These are phyloP conservation scores for Coluber constrictor DNA, from an alignment of 2,797 vertebrate species.

Conservation along the genomic window DNA sequence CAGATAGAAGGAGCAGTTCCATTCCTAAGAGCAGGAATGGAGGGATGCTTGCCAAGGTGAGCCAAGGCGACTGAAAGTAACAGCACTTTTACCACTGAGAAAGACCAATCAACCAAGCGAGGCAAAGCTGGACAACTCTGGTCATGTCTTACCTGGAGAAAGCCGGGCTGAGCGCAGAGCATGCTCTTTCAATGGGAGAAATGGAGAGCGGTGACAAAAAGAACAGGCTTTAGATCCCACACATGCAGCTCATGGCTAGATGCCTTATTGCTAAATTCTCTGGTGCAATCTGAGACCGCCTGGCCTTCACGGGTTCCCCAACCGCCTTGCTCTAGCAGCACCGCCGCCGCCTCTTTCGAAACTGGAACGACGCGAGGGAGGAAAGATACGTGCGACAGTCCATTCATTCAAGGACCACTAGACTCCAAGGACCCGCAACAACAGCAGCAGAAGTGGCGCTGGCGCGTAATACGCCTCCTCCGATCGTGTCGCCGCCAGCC, in stretches of 20 bases:
- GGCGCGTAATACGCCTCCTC: slow-evolving; percentile 34
- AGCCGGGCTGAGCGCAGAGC: slow-evolving; percentile 72
- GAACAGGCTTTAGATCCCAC: slow-evolving; percentile 58
- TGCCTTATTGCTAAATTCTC: not conserved
- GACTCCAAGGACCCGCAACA: slow-evolving; percentile 44
- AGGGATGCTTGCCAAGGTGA: not conserved
- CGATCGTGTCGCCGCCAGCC: slow-evolving; percentile 52
- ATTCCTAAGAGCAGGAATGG: slow-evolving; percentile 25
- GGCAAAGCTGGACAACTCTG: not conserved
- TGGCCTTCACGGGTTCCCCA: not conserved
- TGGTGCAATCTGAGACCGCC: not conserved
- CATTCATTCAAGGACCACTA: not conserved
- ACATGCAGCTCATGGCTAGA: slow-evolving; percentile 42
- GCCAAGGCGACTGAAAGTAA: not conserved
- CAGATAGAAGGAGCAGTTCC: not conserved
- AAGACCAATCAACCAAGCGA: not conserved
- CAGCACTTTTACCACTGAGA: not conserved
- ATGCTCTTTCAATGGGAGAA: slow-evolving; percentile 43
- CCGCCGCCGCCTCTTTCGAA: not conserved
- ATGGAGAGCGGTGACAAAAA: slow-evolving; percentile 45
- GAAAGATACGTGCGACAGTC: too few relatives aligned
- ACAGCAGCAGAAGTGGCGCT: slow-evolving; percentile 40
- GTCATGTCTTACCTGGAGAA: slow-evolving; percentile 71
- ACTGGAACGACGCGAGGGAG: not conserved
- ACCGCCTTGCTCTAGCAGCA: not conserved